Base-by-base conservation (phyloP, 2,797 vertebrate species). In the Triplophysa yarkandensis region DNA sequence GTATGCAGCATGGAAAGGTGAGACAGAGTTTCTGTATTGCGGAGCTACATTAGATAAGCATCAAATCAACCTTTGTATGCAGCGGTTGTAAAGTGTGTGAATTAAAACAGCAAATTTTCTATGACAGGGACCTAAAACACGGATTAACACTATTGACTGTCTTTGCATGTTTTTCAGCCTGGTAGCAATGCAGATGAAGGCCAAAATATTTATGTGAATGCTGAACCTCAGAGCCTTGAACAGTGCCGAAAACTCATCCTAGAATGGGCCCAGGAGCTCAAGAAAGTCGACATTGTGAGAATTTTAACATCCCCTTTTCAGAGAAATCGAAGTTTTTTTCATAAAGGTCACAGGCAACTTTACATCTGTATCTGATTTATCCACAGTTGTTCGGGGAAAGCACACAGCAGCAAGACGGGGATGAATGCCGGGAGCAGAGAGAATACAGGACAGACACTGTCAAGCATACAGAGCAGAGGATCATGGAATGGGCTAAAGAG, bases 401-500 rank as follows among this genome's bases (percentile, higher is more conserved):
- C 9, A 21, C 66, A 7, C 69, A 68, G 64, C 54, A 25, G 14
- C 36, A 77, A 25, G 68, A 77, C 28, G 46, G 21, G 32, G 48
- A n/a, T 41, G 60, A 7, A 11, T 25, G 6, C 23, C 50, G 30
- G 61, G 41, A 72, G 21, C 69, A 57, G 54, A 78, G 71, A 32
- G 71, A 73, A 27, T 39, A 17, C n/a, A 58, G 63, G 39, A 32
- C 44, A 4, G 78, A 72, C 5, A 23, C 43, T 32, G 43, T 63
- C 6, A 43, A 50, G 3, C 25, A 70, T 4, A 10, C 58, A 27
- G 75, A 81, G 28, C 76, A 81, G 65, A 81, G 52, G 55, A 84
- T 83, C 68, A 77, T 81, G 76, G 80, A 82, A 19, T 86, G 85
- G 85, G 85, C 85, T 10, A 80, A 30, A 57, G 85, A 86, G 67